Base-by-base conservation (phyloP, 2,888 invertebrate species). In the Aricia artaxerxes region DNA sequence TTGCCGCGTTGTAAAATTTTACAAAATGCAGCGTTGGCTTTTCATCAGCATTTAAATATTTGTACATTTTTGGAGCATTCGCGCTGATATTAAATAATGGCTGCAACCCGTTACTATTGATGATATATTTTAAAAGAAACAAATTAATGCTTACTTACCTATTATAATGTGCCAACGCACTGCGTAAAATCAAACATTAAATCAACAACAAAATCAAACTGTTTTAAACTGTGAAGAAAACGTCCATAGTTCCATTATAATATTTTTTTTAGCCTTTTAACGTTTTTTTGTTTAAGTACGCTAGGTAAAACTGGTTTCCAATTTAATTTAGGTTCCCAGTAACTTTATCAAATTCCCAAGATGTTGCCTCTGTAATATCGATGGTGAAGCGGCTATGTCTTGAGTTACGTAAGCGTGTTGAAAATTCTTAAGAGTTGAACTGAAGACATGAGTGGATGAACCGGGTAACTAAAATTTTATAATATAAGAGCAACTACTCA, bases 1-100 rank as follows among this genome's bases (percentile, higher is more conserved):
- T 79, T 75, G 73, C 44, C 49, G 78, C 73, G 75, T 79, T 61
- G 75, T 75, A 79, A 79, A 79, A 79, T 79, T 79, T 75, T 31
- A 76, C 57, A 57, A 79, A 79, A 60, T 79, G 73, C 60, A 79
- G 44, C 44, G 61, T 76, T 60, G 60, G 73, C 40, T 40, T 73
- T 35, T 4, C 64, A 44, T 35, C 53, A 31, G 77, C 7, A 78
- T 64, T 69, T 44, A 49, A 64, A 69, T 78, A 69, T 69, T 69
- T 69, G 69, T 5, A 35, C 9, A 49, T 57, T 57, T 76, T 31
- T 57, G 1, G 35, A 57, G 35, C 6, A 4, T 35, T 57, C 57
- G 4, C 3, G 49, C 78, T 76, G 57, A 24, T 69, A 35, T 69
- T 35, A 69, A 69, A 35, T 69, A 69, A 69, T 38, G 35, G 69